Percentiles rank a stretch among this genome's conserved stretches.
Evolutionary conservation across 2,888 invertebrate genomes (phyloP).

Genomic region (Clitarchus hookeri): DNA sequence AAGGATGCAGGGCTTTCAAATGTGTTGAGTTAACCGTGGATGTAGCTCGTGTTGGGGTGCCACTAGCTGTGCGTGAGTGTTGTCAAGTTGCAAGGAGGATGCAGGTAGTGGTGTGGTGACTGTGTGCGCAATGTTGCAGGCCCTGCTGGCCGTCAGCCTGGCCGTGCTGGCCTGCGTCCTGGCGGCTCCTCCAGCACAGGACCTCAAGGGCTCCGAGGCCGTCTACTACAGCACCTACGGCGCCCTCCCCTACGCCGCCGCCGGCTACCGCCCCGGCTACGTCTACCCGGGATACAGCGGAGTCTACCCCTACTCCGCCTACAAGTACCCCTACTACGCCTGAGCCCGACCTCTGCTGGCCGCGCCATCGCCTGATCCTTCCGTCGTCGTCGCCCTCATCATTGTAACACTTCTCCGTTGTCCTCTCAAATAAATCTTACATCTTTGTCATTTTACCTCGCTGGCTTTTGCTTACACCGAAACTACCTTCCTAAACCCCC

Average conservation of each 20-base stretch:
- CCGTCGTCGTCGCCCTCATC: not conserved
- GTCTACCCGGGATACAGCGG: not conserved
- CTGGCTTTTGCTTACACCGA: not conserved
- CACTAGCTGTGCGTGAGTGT: not conserved
- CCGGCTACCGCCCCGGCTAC: not conserved
- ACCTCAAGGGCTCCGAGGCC: slow-evolving; percentile 27
- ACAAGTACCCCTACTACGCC: not conserved
- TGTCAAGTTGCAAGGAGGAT: not conserved
- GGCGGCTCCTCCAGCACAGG: not conserved
- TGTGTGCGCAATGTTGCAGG: not conserved
- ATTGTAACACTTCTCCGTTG: not conserved
- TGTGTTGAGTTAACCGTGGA: no score
- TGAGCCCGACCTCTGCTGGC: not conserved
- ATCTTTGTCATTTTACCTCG: not conserved
- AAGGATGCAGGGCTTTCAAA: no score
- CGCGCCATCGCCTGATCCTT: not conserved
- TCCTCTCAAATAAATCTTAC: not conserved
- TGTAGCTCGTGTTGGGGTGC: no score
- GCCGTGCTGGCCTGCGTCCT: not conserved
- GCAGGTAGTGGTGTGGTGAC: not conserved
- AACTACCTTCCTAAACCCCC: no score
- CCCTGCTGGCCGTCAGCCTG: not conserved
- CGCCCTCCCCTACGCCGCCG: slow-evolving; percentile 23
- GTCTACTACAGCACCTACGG: slow-evolving; percentile 28
- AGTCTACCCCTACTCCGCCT: not conserved